These are phyloP conservation scores for Xylophagus ater DNA, from an alignment of 2,888 invertebrate genomes.

Conservation along the genomic window DNA sequence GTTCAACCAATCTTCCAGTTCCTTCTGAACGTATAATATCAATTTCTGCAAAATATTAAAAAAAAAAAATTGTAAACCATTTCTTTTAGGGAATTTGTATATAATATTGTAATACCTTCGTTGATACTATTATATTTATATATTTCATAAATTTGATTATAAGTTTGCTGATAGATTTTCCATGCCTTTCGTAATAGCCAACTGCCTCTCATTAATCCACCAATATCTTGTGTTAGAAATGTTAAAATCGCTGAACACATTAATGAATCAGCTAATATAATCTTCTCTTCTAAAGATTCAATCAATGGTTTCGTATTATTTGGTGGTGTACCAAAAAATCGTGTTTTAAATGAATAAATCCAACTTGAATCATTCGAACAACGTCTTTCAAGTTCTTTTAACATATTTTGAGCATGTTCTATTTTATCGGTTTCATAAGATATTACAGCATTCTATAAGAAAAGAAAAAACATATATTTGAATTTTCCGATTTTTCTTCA, in stretches of 20 bases:
- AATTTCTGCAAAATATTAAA: neutral
- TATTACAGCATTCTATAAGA: constrained; percentile 53
- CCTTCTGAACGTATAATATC: neutral
- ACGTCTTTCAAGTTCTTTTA: constrained; percentile 50
- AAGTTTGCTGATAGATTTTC: constrained; percentile 55
- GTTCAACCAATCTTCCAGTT: neutral
- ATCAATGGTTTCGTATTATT: constrained; percentile 29
- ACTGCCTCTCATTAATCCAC: constrained; percentile 49
- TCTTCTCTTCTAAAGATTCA: constrained; percentile 49
- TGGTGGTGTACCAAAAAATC: constrained; percentile 36
- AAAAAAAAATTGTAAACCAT: neutral
- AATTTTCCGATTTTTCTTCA: too few relatives aligned
- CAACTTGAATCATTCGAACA: constrained; percentile 45
- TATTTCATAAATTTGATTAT: constrained; percentile 45
- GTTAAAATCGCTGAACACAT: constrained; percentile 53
- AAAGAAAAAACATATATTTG: too few relatives aligned
- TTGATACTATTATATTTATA: constrained; percentile 35
- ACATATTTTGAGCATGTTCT: constrained; percentile 42
- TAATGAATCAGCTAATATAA: constrained; percentile 54
- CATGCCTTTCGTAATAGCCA: constrained; percentile 58
- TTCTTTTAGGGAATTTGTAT: too few relatives aligned
- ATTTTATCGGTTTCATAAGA: constrained; percentile 58
- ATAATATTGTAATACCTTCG: too few relatives aligned
- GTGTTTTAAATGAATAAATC: constrained; percentile 45
- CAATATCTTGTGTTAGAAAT: constrained; percentile 52